phyloP scores from a whole-genome alignment of 2,797 vertebrate species.

The Bufotes viridis region DNA sequence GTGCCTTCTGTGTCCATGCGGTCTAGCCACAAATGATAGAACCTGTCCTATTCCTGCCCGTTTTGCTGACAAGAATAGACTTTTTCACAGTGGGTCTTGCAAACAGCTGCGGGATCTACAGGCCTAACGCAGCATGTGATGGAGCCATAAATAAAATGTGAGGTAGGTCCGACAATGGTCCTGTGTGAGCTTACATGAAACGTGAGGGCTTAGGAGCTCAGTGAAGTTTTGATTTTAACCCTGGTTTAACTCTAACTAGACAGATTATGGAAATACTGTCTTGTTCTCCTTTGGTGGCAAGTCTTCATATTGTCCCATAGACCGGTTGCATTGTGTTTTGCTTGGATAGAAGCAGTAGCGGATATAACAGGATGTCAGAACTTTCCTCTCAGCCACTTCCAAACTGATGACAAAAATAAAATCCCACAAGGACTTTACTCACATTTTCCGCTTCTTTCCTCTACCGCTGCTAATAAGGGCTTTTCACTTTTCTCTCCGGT shows the following conservation, averaged over 20 bases:
- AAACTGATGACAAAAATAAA: slow-evolving; percentile 56
- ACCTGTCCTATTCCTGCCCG: too few relatives aligned
- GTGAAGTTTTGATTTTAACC: background rate
- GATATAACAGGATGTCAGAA: slow-evolving; percentile 45
- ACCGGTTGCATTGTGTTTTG: slow-evolving; percentile 25
- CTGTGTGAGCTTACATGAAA: too few relatives aligned
- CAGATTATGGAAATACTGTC: background rate
- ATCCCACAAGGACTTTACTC: slow-evolving; percentile 64
- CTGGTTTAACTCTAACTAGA: background rate
- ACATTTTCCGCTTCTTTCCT: slow-evolving; percentile 68
- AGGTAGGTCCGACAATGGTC: too few relatives aligned
- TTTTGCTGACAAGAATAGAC: too few relatives aligned
- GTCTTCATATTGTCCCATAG: slow-evolving; percentile 25
- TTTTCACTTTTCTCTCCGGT: slow-evolving; percentile 66
- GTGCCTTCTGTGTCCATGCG: too few relatives aligned
- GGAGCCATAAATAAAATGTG: too few relatives aligned
- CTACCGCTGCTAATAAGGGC: slow-evolving; percentile 67
- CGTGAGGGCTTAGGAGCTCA: background rate
- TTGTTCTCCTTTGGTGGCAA: slow-evolving; percentile 1
- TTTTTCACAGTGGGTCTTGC: too few relatives aligned
- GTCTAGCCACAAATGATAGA: too few relatives aligned
- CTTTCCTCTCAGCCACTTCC: slow-evolving; percentile 51
- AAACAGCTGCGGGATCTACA: too few relatives aligned
- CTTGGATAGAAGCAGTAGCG: slow-evolving; percentile 38
- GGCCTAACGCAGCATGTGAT: too few relatives aligned